phyloP scores from a whole-genome alignment of 2,888 invertebrate species.

The Dryobota labecula region DNA sequence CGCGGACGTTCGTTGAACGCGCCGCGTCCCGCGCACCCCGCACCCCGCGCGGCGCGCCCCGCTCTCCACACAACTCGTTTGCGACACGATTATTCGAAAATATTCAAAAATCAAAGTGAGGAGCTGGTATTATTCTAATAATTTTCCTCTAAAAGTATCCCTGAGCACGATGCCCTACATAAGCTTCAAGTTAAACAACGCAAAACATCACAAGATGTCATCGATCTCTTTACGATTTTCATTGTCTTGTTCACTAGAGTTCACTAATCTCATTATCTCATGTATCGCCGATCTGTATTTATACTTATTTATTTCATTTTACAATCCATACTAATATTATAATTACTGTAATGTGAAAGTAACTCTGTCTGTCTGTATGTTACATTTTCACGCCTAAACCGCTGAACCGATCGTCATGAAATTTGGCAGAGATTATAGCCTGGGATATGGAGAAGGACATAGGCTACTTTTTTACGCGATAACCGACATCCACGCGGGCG shows the following conservation, averaged over 20 bases:
- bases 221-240: conserved; percentile 39
- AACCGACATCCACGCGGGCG: too few relatives aligned
- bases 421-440: too few relatives aligned
- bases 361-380: too few relatives aligned
- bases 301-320: conserved; percentile 35
- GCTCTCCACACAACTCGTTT: conserved; percentile 80
- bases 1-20: conserved; percentile 91
- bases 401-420: too few relatives aligned
- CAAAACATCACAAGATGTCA: conserved; percentile 32
- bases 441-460: too few relatives aligned
- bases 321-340: too few relatives aligned
- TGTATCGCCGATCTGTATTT: conserved; percentile 26
- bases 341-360: too few relatives aligned
- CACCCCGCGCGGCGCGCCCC: conserved; percentile 59
- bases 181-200: conserved; percentile 2
- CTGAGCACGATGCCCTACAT: neutral
- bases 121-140: conserved; percentile 10
- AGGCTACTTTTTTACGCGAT: too few relatives aligned
- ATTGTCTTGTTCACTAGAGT: conserved; percentile 41
- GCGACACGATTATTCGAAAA: conserved; percentile 82
- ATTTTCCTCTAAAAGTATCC: neutral
- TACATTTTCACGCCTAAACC: too few relatives aligned
- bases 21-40: conserved; percentile 69
- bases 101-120: conserved; percentile 44
- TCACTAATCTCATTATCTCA: conserved; percentile 42